phyloP scores from a whole-genome alignment of 1,140 invertebrate genomes.

The Nymphalis io region DNA sequence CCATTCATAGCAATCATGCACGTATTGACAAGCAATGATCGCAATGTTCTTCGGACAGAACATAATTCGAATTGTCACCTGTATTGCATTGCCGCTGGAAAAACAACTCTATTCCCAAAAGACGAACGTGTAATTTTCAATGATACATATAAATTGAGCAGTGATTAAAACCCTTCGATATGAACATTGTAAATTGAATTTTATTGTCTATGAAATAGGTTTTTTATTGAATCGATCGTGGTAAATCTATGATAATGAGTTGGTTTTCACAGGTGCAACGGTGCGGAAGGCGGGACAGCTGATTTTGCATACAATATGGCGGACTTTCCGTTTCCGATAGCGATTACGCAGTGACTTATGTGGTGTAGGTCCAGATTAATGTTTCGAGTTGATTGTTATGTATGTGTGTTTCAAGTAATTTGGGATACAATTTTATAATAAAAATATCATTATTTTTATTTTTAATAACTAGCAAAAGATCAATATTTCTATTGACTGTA shows the following conservation, averaged over 20 bases:
- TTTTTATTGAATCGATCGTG: constrained; percentile 32
- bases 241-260: constrained; percentile 49
- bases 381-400: constrained; percentile 12
- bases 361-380: constrained; percentile 24
- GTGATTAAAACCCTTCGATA: constrained; percentile 22
- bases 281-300: constrained; percentile 71
- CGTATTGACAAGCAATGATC: constrained; percentile 54
- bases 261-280: constrained; percentile 69
- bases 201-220: constrained; percentile 23
- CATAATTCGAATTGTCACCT: constrained; percentile 71
- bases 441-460: too few species aligned
- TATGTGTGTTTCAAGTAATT: neutral
- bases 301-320: constrained; percentile 74
- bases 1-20: constrained; percentile 6
- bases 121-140: constrained; percentile 20
- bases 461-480: too few species aligned
- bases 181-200: constrained; percentile 15
- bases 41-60: constrained; percentile 64
- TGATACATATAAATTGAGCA: neutral
- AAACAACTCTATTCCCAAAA: constrained; percentile 45
- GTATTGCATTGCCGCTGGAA: constrained; percentile 42
- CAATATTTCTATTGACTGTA: too few species aligned
- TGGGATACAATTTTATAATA: neutral
- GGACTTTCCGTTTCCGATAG: constrained; percentile 67
- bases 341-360: constrained; percentile 54